Evolutionary conservation across 2,113 vertebrate species (phyloP).

Genomic region (Urocolius indicus): DNA sequence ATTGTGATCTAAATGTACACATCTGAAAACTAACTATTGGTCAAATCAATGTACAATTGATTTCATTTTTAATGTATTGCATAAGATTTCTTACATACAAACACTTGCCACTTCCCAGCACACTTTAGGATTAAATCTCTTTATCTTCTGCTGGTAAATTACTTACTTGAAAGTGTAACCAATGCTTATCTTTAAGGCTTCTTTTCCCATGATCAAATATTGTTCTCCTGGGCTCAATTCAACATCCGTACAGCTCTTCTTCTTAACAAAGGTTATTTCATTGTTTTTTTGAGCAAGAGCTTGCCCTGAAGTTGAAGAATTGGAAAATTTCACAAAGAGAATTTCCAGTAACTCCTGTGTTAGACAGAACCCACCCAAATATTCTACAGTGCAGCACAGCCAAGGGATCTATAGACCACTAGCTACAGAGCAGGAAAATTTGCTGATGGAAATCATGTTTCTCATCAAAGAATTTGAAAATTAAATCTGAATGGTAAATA

Average conservation of each 20-base stretch:
- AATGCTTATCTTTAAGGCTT: conserved; percentile 76
- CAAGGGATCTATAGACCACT: background rate
- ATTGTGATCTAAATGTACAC: background rate
- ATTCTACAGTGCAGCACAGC: background rate
- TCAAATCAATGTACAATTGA: background rate
- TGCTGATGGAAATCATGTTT: background rate
- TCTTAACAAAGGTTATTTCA: conserved; percentile 86
- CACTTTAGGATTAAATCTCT: background rate
- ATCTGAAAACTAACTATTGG: background rate
- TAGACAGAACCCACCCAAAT: background rate
- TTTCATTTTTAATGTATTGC: no score
- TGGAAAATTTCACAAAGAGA: background rate
- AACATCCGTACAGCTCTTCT: conserved; percentile 80
- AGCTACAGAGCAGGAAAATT: background rate
- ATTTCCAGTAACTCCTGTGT: background rate
- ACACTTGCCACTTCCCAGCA: background rate
- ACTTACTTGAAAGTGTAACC: conserved; percentile 77
- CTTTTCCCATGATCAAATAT: conserved; percentile 90
- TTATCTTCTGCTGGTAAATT: background rate
- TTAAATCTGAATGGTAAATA: background rate
- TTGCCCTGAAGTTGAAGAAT: conserved; percentile 65
- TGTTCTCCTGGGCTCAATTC: conserved; percentile 75
- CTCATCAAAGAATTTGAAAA: background rate
- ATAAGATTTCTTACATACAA: background rate
- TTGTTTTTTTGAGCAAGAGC: conserved; percentile 66